Base-by-base conservation (phyloP, 2,797 vertebrate genomes). In the Darevskia nairensis region DNA sequence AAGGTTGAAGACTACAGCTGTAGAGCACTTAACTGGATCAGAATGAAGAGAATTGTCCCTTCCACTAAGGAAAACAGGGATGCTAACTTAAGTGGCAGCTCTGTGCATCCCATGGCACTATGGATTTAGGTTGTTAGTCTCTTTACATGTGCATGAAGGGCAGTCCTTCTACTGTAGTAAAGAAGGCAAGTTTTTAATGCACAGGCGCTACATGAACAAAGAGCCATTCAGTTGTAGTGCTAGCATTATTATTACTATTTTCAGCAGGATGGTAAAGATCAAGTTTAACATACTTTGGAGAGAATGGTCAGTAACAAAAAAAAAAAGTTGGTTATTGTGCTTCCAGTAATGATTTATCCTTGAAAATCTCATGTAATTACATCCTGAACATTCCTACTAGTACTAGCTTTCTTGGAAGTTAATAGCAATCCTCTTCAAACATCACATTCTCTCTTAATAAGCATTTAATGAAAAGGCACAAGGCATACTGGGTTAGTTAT, bases 401-500 rank as follows among this genome's bases (percentile, higher is more conserved):
- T 3, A 7, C 55, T 86, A 69, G 74, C 35, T 25, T 81, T 91
- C 89, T 85, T 2, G 32, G 55, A 91, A 92, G 89, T 32, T 66
- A 83, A 92, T 91, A 93, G n/a, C 32, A 90, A 84, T 79, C 27
- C 21, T 92, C 64, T 87, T 90, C 68, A 89, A 88, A 94, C 87
- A 92, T 92, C 64, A 90, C 72, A 84, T 90, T 39, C 46, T 75
- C 61, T 91, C 80, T 86, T 89, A 76, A 82, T 94, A 89, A 85
- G 66, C 64, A 78, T 86, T 90, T 88, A 88, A 90, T 88, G 83
- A 87, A 93, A 91, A 86, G 90, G 21, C 41, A 89, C 82, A 93
- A 88, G 64, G 89, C 84, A 87, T 88, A 90, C n/a, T 80, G 55
- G 90, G 71, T 86, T 89, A 89, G 82, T 81, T 85, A 91, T 76